These are phyloP conservation scores for Dynastes maya DNA, from an alignment of 2,888 invertebrate species.

Conservation along the genomic window DNA sequence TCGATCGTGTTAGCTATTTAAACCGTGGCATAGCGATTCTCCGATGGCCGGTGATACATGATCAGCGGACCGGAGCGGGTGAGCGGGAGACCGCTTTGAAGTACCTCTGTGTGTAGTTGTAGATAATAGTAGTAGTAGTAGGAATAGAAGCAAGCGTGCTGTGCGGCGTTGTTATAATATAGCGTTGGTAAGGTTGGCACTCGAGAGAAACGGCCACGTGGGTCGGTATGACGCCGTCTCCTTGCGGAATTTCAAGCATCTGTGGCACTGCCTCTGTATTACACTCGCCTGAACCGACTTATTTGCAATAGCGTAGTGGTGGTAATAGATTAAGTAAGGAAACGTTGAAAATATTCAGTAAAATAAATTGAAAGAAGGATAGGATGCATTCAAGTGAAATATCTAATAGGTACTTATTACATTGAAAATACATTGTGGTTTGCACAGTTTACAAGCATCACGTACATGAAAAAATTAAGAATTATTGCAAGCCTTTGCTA, in stretches of 20 bases:
- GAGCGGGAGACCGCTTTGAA: slow-evolving; percentile 9
- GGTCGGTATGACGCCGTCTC: slow-evolving; percentile 4
- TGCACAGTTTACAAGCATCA: neutral
- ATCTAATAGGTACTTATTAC: neutral
- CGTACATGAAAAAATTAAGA: neutral
- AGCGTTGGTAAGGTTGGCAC: slow-evolving; percentile 7
- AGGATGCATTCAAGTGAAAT: neutral
- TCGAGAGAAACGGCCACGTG: slow-evolving; percentile 28
- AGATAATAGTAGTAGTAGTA: neutral
- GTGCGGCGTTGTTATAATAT: neutral
- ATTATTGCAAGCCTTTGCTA: too few relatives aligned
- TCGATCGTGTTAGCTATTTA: slow-evolving; percentile 32
- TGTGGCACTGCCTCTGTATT: slow-evolving; percentile 29
- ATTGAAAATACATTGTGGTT: neutral
- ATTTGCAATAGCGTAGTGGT: neutral
- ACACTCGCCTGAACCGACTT: slow-evolving; percentile 22
- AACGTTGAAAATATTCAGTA: neutral
- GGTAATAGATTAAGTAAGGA: slow-evolving; percentile 5
- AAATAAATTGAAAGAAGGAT: neutral
- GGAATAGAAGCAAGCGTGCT: neutral
- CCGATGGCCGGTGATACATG: slow-evolving; percentile 8
- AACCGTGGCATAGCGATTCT: slow-evolving; percentile 11
- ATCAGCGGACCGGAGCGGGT: slow-evolving; percentile 14
- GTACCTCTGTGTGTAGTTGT: slow-evolving; percentile 10
- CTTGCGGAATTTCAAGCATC: slow-evolving; percentile 37